A percentile compares a stretch with the other conserved stretches of the same genome.
phyloP scores from a whole-genome alignment of 1,140 invertebrate genomes.

The Spodoptera litura region DNA sequence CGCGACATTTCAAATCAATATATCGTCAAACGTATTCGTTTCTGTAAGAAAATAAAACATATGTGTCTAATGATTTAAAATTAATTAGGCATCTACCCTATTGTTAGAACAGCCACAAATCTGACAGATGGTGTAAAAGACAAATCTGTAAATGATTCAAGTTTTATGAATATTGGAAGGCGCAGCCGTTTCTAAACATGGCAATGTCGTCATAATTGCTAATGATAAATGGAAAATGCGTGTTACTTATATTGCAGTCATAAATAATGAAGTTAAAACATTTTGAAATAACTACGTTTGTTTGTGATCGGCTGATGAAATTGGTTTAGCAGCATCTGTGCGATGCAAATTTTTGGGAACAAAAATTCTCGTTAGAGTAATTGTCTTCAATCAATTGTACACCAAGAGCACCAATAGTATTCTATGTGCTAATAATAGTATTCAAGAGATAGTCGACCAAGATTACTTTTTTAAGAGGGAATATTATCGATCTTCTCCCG shows the following conservation, averaged over 20 bases:
- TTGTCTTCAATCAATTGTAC: no score
- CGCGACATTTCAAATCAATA: no score
- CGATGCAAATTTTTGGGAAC: background rate
- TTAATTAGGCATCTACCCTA: background rate
- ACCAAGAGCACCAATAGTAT: no score
- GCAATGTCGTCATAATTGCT: slow-evolving; percentile 22
- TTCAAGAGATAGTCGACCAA: no score
- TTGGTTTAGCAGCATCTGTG: background rate
- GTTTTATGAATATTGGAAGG: background rate
- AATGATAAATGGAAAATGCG: slow-evolving; percentile 26
- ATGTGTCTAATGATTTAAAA: no score
- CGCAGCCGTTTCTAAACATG: background rate
- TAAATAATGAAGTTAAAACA: slow-evolving; percentile 14
- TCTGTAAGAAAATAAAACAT: no score
- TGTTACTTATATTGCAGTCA: background rate
- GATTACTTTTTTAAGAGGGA: no score
- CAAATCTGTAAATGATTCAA: slow-evolving; percentile 11
- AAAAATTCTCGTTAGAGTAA: no score
- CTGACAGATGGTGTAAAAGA: background rate
- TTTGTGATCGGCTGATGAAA: background rate
- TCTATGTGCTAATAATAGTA: no score
- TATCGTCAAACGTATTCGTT: no score
- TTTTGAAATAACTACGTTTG: slow-evolving; percentile 11
- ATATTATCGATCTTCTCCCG: no score
- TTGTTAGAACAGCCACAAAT: slow-evolving; percentile 1